A percentile compares a stretch with the other conserved stretches of the same genome.
These are phyloP conservation scores for Papilio dardanus DNA, from an alignment of 1,140 invertebrate species.

Conservation along the genomic window DNA sequence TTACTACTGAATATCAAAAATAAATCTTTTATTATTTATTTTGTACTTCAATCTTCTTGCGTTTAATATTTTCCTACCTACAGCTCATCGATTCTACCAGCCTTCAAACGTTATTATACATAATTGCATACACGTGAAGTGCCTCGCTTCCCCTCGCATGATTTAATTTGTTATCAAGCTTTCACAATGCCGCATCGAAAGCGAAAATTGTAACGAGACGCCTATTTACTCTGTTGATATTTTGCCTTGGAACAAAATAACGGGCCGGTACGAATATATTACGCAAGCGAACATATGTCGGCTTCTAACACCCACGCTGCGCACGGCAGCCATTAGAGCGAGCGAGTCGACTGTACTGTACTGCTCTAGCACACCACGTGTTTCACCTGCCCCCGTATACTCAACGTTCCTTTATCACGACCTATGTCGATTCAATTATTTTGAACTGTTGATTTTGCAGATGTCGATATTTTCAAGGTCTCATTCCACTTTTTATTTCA, in stretches of 20 bases:
- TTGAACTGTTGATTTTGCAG: conserved; percentile 64
- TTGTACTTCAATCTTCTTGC: neutral
- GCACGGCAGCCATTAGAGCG: conserved; percentile 47
- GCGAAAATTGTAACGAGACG: conserved; percentile 55
- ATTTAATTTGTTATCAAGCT: conserved; percentile 66
- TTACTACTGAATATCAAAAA: neutral
- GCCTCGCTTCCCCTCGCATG: conserved; percentile 48
- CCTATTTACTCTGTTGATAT: conserved; percentile 55
- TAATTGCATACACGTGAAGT: conserved; percentile 41
- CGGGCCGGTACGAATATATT: conserved; percentile 52
- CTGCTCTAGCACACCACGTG: conserved; percentile 49
- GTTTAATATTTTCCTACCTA: neutral
- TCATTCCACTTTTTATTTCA: conserved; percentile 3
- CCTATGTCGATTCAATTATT: conserved; percentile 68
- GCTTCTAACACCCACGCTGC: conserved; percentile 38
- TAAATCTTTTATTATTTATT: neutral
- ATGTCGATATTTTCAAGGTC: conserved; percentile 58
- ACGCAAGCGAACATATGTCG: conserved; percentile 47
- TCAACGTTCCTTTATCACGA: conserved; percentile 47
- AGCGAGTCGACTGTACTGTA: conserved; percentile 40
- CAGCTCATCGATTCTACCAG: conserved; percentile 12
- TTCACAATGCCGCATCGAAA: conserved; percentile 53
- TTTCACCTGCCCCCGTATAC: conserved; percentile 45
- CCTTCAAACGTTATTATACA: conserved; percentile 34
- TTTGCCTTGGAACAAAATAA: conserved; percentile 61